Conservation (phyloP, 2,113 vertebrate species). For the Pedetes capensis region DNA sequence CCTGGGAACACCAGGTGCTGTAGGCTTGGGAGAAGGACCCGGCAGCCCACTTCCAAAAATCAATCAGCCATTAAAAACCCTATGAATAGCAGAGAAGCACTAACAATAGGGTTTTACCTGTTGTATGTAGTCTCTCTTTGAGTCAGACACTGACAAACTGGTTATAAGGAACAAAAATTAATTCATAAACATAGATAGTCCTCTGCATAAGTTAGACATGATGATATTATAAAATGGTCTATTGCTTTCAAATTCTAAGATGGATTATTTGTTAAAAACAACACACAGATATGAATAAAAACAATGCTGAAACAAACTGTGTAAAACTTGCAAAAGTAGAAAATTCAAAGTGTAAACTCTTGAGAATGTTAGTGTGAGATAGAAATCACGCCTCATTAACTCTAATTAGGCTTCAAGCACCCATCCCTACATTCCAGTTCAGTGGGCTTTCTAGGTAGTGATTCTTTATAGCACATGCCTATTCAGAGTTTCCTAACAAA, state of each 20-base stretch:
- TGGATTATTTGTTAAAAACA: background rate
- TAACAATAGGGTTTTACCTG: too few relatives aligned
- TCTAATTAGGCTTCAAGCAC: background rate
- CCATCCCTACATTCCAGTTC: background rate
- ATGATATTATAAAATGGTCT: background rate
- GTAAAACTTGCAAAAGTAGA: background rate
- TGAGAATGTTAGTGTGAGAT: background rate
- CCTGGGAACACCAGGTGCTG: too few relatives aligned
- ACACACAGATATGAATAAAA: background rate
- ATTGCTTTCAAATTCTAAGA: background rate
- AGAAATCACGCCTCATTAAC: slow-evolving; percentile 19
- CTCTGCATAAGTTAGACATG: background rate
- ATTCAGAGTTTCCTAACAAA: background rate
- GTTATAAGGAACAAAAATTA: slow-evolving; percentile 20
- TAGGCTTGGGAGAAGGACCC: too few relatives aligned
- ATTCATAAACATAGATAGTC: background rate
- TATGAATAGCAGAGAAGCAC: too few relatives aligned
- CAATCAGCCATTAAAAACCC: too few relatives aligned
- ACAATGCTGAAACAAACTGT: background rate
- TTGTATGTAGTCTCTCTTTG: too few relatives aligned
- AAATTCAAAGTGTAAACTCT: background rate
- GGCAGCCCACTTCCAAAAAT: too few relatives aligned
- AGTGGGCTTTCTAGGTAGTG: background rate
- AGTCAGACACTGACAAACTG: too few relatives aligned
- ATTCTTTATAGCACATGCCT: background rate